Percentiles rank a stretch among this genome's conserved stretches.
Conservation (phyloP, 1,140 invertebrate genomes). For the Varroa destructor region DNA sequence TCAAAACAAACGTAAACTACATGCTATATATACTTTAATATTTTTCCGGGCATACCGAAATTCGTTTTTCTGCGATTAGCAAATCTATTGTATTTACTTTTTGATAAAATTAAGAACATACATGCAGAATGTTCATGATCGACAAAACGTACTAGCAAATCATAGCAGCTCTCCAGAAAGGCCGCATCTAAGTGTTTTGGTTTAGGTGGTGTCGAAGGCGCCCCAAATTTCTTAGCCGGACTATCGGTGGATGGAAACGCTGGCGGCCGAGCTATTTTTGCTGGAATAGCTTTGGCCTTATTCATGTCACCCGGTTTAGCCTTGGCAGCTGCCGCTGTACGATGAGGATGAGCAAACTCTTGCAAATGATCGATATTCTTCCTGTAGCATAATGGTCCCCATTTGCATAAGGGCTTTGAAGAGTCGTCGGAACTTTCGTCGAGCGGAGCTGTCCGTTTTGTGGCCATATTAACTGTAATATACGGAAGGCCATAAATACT, state of each 20-base stretch:
- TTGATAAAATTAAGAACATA: no score
- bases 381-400: constrained; percentile 33
- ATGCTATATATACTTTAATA: no score
- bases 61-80: no score
- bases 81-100: no score
- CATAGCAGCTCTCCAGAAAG: constrained; percentile 2
- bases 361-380: constrained; percentile 33
- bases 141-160: background rate
- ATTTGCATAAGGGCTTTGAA: constrained; percentile 31
- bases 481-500: no score
- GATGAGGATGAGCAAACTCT: constrained; percentile 31
- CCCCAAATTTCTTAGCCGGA: background rate
- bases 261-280: no score
- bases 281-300: constrained; percentile 25
- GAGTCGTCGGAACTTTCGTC: background rate
- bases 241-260: no score
- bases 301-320: background rate
- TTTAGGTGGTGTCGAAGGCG: background rate
- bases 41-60: no score
- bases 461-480: no score
- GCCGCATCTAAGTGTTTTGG: constrained; percentile 6
- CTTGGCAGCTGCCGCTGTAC: background rate
- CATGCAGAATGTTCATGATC: constrained; percentile 33
- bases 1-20: constrained; percentile 49
- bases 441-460: background rate